Base-by-base conservation (phyloP, 1,140 invertebrate genomes). In the Tetraneura akinire region DNA sequence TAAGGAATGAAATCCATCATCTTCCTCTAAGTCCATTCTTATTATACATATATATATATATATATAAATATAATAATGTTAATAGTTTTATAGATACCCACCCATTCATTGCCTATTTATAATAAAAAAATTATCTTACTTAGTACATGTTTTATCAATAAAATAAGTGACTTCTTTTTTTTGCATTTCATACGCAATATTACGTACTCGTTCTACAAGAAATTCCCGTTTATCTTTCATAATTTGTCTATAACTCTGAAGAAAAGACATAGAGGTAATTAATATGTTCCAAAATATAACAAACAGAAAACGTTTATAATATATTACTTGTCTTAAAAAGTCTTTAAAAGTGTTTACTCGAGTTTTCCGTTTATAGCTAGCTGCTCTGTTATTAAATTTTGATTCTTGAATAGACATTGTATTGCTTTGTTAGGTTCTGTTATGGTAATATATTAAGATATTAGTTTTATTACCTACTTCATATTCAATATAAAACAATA, bases 1-100 rank as follows among this genome's bases (percentile, higher is more conserved):
- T 16, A 76, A 29, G 11, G 73, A 76, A 42, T 76, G 73, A 76
- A 76, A 76, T 60, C 73, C 73, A 60, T 76, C 73, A 76, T 76
- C 73, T 57, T 76, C 73, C 13, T 76, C 73, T 13, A 76, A 0
- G 21, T 76, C 73, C 53, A 76, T 76, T 76, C 73, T 76, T 53
- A 18, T 70, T 47, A 23, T 47, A 66, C 1, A 66, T 3, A 66
- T 55, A 0, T 13, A 57, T 23, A n/a, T n/a, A n/a, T n/a, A n/a
- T n/a, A n/a, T n/a, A n/a, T n/a, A n/a, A n/a, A n/a, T n/a, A 60
- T 5, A 29, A 60, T 32, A n/a, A 62, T 26, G 32, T 14, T 16
- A n/a, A 4, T 64, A 32, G 0, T 37, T 64, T n/a, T n/a, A 62
- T 18, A 18, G 3, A 49, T 1, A 49, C 10, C 11, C n/a, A n/a